Conservation (phyloP, 2,113 vertebrate genomes). For the Ammodytes marinus region DNA sequence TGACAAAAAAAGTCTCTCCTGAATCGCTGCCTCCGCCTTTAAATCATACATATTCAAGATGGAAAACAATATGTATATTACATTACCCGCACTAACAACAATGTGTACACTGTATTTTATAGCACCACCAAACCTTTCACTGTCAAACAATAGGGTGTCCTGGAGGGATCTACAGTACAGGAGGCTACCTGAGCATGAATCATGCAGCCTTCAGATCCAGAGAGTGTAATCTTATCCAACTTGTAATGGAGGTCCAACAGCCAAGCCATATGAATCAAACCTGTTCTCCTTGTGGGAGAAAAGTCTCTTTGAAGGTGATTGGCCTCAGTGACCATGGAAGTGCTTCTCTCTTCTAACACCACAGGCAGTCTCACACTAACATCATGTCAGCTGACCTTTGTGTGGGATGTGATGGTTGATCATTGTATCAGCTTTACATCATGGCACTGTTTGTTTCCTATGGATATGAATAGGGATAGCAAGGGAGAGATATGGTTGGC, state of each 20-base stretch:
- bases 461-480: constrained; percentile 9
- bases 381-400: constrained; percentile 1
- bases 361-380: background rate
- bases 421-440: constrained; percentile 21
- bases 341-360: constrained; percentile 8
- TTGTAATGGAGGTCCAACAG: background rate
- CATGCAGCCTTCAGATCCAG: constrained; percentile 5
- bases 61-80: constrained; percentile 18
- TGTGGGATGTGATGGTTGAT: constrained; percentile 20
- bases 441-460: background rate
- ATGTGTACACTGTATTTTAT: background rate
- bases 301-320: background rate
- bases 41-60: constrained; percentile 32
- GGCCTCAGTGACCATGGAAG: background rate
- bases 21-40: too few relatives aligned
- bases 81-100: background rate
- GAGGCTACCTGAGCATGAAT: background rate
- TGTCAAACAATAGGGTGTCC: background rate
- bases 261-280: constrained; percentile 26
- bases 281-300: background rate
- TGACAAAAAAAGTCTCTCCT: too few relatives aligned
- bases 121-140: background rate
- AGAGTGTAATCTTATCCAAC: constrained; percentile 4
- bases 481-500: background rate
- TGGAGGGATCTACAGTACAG: background rate